phyloP scores from a whole-genome alignment of 2,797 vertebrate species.

The Hypotaenidia philippensis region DNA sequence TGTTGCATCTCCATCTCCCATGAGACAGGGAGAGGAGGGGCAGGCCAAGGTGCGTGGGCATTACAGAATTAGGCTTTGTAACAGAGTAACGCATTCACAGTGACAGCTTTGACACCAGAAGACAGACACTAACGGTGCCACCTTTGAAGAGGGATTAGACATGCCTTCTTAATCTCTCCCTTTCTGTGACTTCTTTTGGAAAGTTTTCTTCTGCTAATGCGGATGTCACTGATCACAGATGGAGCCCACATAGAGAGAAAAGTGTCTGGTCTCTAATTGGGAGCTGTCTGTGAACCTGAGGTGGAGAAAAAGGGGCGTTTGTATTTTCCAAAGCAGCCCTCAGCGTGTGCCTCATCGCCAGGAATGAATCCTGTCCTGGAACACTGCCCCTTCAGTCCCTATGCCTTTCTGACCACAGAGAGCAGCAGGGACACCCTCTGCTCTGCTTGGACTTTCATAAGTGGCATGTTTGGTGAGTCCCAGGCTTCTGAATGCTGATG shows the following conservation, averaged over 20 bases:
- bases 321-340: neutral
- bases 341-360: neutral
- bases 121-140: neutral
- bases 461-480: neutral
- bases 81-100: neutral
- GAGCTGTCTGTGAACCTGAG: neutral
- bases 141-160: constrained; percentile 31
- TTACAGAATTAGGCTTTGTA: neutral
- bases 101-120: constrained; percentile 6
- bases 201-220: neutral
- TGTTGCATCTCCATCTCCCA: neutral
- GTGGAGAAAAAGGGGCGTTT: neutral
- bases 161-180: constrained; percentile 26
- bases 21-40: neutral
- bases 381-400: neutral
- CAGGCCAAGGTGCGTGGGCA: neutral
- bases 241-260: neutral
- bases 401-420: neutral
- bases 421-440: neutral
- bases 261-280: neutral
- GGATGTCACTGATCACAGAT: constrained; percentile 21
- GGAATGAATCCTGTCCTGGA: neutral
- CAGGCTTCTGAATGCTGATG: neutral
- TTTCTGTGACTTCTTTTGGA: constrained; percentile 4
- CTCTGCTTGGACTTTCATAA: neutral